Percentiles rank a stretch among this genome's conserved stretches.
Conservation (phyloP, 2,113 vertebrate species). For the Aptenodytes forsteri region DNA sequence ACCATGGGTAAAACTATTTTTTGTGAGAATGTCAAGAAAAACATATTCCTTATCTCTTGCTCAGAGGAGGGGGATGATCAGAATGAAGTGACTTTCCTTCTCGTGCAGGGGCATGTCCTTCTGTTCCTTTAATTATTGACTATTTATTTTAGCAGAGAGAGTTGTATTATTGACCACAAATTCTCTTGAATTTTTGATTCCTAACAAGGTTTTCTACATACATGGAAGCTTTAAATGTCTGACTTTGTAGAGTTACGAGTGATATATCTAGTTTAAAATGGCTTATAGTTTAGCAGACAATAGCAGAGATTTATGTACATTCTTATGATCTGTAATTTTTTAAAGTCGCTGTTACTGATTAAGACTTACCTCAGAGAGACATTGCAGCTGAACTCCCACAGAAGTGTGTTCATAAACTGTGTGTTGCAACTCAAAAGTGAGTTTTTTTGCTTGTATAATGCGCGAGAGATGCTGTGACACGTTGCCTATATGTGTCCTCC, state of each 20-base stretch:
- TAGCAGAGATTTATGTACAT: not conserved
- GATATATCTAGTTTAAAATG: not conserved
- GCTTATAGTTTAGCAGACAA: not conserved
- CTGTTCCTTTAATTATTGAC: not conserved
- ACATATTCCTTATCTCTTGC: not conserved
- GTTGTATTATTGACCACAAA: not conserved
- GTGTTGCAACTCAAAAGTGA: not conserved
- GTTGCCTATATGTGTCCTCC: not conserved
- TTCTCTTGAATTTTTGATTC: not conserved
- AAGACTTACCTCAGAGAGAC: not conserved
- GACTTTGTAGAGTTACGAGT: not conserved
- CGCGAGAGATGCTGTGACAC: not conserved
- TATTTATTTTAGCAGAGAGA: constrained; percentile 20
- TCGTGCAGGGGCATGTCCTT: not conserved
- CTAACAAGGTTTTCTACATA: not conserved
- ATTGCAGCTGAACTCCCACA: not conserved
- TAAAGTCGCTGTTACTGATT: not conserved
- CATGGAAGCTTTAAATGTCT: not conserved
- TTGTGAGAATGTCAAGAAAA: not conserved
- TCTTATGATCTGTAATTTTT: not conserved
- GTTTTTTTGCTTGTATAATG: not conserved
- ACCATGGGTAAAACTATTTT: not conserved
- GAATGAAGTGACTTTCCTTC: not conserved
- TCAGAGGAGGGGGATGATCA: not conserved
- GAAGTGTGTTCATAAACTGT: not conserved